Evolutionary conservation across 2,888 invertebrate species (phyloP).

Genomic region (Ormyrus rosae): DNA sequence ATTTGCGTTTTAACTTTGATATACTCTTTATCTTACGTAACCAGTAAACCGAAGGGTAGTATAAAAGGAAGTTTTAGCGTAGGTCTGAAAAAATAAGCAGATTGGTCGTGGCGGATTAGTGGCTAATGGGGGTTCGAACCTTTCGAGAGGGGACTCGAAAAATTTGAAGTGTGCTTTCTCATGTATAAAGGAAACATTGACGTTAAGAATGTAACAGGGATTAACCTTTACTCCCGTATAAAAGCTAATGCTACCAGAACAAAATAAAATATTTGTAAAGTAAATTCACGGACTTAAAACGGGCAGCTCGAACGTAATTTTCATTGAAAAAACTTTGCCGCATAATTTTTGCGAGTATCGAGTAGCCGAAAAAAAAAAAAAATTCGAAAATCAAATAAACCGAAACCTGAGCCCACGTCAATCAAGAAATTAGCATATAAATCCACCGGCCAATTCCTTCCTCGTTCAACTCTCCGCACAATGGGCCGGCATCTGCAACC

Average conservation of each 20-base stretch:
- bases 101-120: slow-evolving; percentile 59
- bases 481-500: neutral
- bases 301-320: too few relatives aligned
- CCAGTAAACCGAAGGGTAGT: slow-evolving; percentile 20
- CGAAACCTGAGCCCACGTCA: neutral
- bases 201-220: neutral
- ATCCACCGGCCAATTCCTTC: too few relatives aligned
- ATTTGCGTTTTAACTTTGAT: slow-evolving; percentile 19
- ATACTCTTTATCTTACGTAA: slow-evolving; percentile 6
- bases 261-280: too few relatives aligned
- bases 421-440: neutral
- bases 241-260: neutral
- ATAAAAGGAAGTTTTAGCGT: slow-evolving; percentile 48
- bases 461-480: neutral
- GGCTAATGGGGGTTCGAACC: slow-evolving; percentile 37
- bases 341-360: too few relatives aligned
- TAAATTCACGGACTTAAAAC: too few relatives aligned
- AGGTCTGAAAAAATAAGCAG: slow-evolving; percentile 60
- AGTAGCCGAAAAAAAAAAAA: neutral
- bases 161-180: slow-evolving; percentile 34
- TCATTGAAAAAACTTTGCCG: too few relatives aligned
- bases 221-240: neutral
- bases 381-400: neutral
- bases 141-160: slow-evolving; percentile 32
- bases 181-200: slow-evolving; percentile 2